phyloP scores from a whole-genome alignment of 2,888 invertebrate genomes.

The Thumatha senex region DNA sequence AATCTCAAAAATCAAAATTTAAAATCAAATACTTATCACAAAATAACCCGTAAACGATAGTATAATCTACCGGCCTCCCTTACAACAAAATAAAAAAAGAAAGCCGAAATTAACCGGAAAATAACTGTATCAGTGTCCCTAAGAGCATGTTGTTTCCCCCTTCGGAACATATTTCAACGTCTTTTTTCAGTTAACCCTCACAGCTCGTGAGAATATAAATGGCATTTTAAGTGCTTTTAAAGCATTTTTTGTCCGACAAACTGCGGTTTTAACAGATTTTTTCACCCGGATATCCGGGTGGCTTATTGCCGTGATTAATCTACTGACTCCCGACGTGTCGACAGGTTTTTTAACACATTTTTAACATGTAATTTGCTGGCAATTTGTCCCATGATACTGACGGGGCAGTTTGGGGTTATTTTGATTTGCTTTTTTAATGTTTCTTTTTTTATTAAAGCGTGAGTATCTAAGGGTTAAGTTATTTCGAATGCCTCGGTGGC shows the following conservation, averaged over 20 bases:
- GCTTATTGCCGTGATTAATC: constrained; percentile 60
- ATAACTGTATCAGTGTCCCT: constrained; percentile 37
- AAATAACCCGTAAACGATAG: not conserved
- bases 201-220: constrained; percentile 52
- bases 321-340: constrained; percentile 43
- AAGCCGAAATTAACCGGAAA: constrained; percentile 39
- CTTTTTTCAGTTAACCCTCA: constrained; percentile 36
- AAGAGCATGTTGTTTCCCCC: constrained; percentile 19
- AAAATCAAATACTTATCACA: not conserved
- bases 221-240: constrained; percentile 60
- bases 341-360: constrained; percentile 19
- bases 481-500: no score
- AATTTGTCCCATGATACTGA: constrained; percentile 16
- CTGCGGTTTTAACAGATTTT: constrained; percentile 65
- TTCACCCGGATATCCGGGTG: constrained; percentile 48
- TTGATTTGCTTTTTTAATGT: constrained; percentile 14
- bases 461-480: constrained; percentile 7
- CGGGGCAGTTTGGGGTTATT: not conserved
- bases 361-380: constrained; percentile 15
- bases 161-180: constrained; percentile 30
- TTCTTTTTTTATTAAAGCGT: constrained; percentile 9
- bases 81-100: not conserved
- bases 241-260: constrained; percentile 52
- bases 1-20: not conserved
- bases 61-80: constrained; percentile 2